Evolutionary conservation across 2,113 vertebrate species (phyloP), one percentile per base, ranked within the genome.

Genomic region (Monarcha castaneiventris): DNA sequence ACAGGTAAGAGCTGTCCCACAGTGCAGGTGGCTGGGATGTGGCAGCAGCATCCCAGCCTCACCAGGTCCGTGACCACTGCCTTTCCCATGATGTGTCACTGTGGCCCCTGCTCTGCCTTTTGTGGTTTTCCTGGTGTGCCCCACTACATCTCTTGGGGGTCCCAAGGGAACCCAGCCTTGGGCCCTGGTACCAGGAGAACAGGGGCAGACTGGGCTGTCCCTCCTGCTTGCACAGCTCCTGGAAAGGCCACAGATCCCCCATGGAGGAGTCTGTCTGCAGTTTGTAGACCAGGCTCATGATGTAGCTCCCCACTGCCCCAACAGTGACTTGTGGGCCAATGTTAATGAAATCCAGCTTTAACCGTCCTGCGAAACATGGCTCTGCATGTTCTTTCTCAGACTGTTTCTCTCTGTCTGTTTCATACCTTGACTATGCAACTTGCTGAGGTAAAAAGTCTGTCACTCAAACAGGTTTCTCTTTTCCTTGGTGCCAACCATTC

Each of bases 61-160:
- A 46, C 16, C 33, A 48, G 7, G 12, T 49, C 30, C 19, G 1
- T 11, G 59, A 69, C 37, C 39, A 2, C 1, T 74, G 91, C 79
- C 72, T 61, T 52, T 43, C 63, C 51, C 58, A 3, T 25, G 26
- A 13, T 1, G 0, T 25, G 18, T 58, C 2, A 0, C 15, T 29
- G 39, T 59, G 44, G 48, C 30, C 62, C n/a, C 79, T 86, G 48
- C 13, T 51, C 33, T 6, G 35, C 67, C 74, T 9, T 55, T 18
- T 81, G 43, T 26, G 7, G 6, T 51, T 71, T 54, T 74, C 66
- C 10, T 21, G 2, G 29, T 35, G 33, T 90, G 33, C 33, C 25
- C 49, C 55, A 27, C 30, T 39, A 2, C 37, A 64, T 58, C 7
- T 49, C 52, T 49, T 67, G n/a, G 52, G 46, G 61, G n/a, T 73